Evolutionary conservation across 2,888 invertebrate genomes (phyloP).

Genomic region (Synergus japonicus): DNA sequence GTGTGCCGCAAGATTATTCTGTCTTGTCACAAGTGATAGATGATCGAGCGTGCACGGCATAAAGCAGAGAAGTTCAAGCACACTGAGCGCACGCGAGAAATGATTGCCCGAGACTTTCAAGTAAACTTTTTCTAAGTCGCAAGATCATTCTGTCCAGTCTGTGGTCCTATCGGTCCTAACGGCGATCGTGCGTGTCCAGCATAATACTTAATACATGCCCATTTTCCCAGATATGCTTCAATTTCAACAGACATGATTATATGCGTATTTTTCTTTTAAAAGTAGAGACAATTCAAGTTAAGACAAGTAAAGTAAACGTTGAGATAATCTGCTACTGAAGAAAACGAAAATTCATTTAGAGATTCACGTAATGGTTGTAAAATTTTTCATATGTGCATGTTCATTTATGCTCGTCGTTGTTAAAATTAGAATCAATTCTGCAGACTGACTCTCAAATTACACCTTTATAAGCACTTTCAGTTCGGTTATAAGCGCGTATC

Average conservation of each 20-base stretch:
- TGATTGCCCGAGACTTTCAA: slow-evolving; percentile 49
- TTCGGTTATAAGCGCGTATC: neutral
- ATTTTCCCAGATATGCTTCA: slow-evolving; percentile 38
- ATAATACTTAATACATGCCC: slow-evolving; percentile 45
- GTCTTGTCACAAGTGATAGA: slow-evolving; percentile 48
- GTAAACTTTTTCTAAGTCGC: slow-evolving; percentile 48
- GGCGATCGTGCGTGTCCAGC: slow-evolving; percentile 43
- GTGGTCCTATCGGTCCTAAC: neutral
- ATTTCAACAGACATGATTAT: neutral
- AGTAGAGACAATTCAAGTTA: neutral
- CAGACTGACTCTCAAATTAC: neutral
- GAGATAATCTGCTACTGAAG: neutral
- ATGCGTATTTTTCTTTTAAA: neutral
- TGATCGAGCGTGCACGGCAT: slow-evolving; percentile 52
- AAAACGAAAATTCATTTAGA: neutral
- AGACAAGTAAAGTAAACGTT: neutral
- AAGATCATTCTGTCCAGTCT: slow-evolving; percentile 46
- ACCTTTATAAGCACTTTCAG: slow-evolving; percentile 2
- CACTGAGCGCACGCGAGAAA: slow-evolving; percentile 47
- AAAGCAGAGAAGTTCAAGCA: slow-evolving; percentile 44
- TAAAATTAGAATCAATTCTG: neutral
- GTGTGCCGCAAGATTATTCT: slow-evolving; percentile 42
- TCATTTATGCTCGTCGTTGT: neutral
- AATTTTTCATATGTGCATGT: neutral
- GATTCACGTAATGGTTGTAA: too few relatives aligned